Base-by-base conservation (phyloP, 2,797 vertebrate species). In the Somateria mollissima region DNA sequence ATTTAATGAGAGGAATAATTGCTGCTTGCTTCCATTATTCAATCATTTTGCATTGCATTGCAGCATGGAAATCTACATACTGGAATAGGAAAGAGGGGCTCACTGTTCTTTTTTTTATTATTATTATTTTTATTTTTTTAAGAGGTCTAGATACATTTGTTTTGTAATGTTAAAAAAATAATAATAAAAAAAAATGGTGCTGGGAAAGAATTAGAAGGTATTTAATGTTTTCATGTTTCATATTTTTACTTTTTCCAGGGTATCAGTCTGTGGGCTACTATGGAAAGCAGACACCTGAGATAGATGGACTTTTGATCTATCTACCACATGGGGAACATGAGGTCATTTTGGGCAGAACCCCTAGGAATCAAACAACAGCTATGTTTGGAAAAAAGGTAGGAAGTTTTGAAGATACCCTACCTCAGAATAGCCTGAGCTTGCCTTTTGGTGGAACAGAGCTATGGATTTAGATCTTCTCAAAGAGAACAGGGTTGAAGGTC, bases 1-100 rank as follows among this genome's bases (percentile, higher is more conserved):
- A 64, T 89, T 92, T 95, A 92, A 87, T 41, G 41, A 89, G 71
- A 83, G 10, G 47, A 95, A 51, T 93, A 96, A 92, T 96, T 95
- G 80, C 45, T 89, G 4, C 19, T 70, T 90, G 10, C 27, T 95
- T 56, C 83, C 13, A 81, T 94, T 96, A 28, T 51, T 97, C 87
- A 92, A 37, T 56, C 39, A 81, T 89, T 84, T 86, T 90, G 77
- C 79, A 67, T 70, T 76, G 51, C 90, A 94, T 67, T 81, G 66
- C 90, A 94, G 81, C 32, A 5, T 75, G 47, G 66, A 91, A 87
- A 70, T 58, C 47, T 84, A 58, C 21, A 28, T 16, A 45, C 30
- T 4, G 7, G 57, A 87, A 70, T 60, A 88, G 25, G 22, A 87
- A 82, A 89, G 30, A 80, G 32, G 13, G 9, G 8, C 2, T 27